A percentile compares a stretch with the other conserved stretches of the same genome.
Evolutionary conservation across 2,113 vertebrate species (phyloP).

Genomic region (Megalops atlanticus): DNA sequence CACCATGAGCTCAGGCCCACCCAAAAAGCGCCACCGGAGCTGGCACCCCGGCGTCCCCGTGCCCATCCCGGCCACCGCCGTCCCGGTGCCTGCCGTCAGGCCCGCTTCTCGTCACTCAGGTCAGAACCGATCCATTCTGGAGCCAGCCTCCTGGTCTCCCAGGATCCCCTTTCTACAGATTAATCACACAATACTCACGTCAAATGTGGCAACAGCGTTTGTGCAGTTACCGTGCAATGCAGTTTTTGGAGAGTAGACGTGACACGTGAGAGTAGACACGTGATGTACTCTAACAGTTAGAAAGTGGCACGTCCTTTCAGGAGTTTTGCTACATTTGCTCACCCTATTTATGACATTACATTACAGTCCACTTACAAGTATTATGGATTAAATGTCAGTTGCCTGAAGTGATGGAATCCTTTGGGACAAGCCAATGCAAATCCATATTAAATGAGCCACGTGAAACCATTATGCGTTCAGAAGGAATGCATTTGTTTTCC

Average conservation of each 20-base stretch:
- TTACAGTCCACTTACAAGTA: no score
- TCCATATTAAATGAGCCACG: not conserved
- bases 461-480: no score
- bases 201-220: no score
- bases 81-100: conserved; percentile 80
- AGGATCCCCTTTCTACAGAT: not conserved
- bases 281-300: no score
- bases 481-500: not conserved
- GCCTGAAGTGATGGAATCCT: not conserved
- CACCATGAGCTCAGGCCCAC: conserved; percentile 87
- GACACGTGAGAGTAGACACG: no score
- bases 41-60: conserved; percentile 86
- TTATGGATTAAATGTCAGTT: not conserved
- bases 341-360: no score
- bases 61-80: conserved; percentile 73
- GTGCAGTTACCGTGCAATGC: no score
- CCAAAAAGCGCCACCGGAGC: conserved; percentile 94
- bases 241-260: no score
- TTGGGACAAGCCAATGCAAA: not conserved
- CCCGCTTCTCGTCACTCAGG: conserved; percentile 77
- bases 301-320: no score
- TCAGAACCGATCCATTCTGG: conserved; percentile 35
- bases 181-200: not conserved
- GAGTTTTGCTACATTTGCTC: no score
- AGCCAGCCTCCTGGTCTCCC: not conserved